These are phyloP conservation scores for Rhamphomyia laevipes DNA, from an alignment of 2,888 invertebrate genomes.

Conservation along the genomic window DNA sequence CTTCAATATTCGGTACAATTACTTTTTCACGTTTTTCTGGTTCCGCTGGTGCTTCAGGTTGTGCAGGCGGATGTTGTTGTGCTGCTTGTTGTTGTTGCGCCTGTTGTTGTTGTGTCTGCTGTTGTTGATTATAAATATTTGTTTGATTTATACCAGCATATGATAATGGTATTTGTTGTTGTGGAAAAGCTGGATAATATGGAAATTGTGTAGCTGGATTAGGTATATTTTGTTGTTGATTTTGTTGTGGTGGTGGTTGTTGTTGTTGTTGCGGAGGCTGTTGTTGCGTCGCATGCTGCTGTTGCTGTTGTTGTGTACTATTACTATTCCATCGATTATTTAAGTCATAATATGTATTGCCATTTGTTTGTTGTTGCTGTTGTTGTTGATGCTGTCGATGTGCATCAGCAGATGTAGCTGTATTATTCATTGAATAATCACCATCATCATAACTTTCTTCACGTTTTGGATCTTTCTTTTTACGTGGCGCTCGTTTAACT, in stretches of 20 bases:
- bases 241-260: conserved; percentile 34
- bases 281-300: conserved; percentile 10
- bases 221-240: conserved; percentile 23
- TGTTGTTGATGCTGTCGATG: conserved; percentile 6
- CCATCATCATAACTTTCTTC: not conserved
- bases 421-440: conserved; percentile 20
- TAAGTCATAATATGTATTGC: conserved; percentile 66
- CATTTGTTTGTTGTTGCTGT: conserved; percentile 39
- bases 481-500: not conserved
- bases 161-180: conserved; percentile 34
- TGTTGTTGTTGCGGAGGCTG: conserved; percentile 28
- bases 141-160: conserved; percentile 34
- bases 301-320: conserved; percentile 1
- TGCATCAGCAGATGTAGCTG: conserved; percentile 38
- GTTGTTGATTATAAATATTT: conserved; percentile 46
- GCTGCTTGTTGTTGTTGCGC: not conserved
- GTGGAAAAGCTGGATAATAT: conserved; percentile 34
- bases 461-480: not conserved
- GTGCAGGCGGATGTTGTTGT: conserved; percentile 20
- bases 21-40: conserved; percentile 44
- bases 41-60: conserved; percentile 11
- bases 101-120: conserved; percentile 35
- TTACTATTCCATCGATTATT: conserved; percentile 65
- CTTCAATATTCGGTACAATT: conserved; percentile 79
- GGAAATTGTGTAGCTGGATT: conserved; percentile 39